Evolutionary conservation across 1,140 invertebrate genomes (phyloP).

Genomic region (Apis florea): DNA sequence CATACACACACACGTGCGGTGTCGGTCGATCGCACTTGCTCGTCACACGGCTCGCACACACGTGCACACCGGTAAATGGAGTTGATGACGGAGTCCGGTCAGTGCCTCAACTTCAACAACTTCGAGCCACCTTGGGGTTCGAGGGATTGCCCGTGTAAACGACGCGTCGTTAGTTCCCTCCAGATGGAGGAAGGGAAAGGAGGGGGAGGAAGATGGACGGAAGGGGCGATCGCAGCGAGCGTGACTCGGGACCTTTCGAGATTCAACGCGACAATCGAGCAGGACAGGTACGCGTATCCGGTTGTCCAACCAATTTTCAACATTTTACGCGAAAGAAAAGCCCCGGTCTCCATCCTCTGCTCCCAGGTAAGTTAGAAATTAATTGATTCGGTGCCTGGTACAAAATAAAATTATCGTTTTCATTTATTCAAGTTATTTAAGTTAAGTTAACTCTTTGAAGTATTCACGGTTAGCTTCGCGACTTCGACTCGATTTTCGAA

Average conservation of each 20-base stretch:
- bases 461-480: no score
- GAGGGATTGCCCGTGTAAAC: constrained; percentile 68
- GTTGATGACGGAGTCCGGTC: constrained; percentile 51
- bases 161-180: constrained; percentile 69
- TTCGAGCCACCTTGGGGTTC: constrained; percentile 62
- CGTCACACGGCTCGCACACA: not conserved
- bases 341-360: no score
- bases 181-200: constrained; percentile 35
- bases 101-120: constrained; percentile 68
- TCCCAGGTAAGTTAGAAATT: not conserved
- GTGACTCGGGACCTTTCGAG: constrained; percentile 32
- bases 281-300: constrained; percentile 49
- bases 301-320: constrained; percentile 41
- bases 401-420: no score
- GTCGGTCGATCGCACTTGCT: constrained; percentile 32
- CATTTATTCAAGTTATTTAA: no score
- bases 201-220: constrained; percentile 32
- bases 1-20: not conserved
- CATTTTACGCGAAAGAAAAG: constrained; percentile 2
- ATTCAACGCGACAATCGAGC: constrained; percentile 38
- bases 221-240: constrained; percentile 20
- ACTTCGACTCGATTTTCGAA: no score
- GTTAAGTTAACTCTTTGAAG: no score
- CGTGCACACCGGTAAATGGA: constrained; percentile 36
- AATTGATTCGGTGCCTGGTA: no score